A percentile compares a stretch with the other conserved stretches of the same genome.
phyloP scores from a whole-genome alignment of 1,140 invertebrate species.

The Sitodiplosis mosellana region DNA sequence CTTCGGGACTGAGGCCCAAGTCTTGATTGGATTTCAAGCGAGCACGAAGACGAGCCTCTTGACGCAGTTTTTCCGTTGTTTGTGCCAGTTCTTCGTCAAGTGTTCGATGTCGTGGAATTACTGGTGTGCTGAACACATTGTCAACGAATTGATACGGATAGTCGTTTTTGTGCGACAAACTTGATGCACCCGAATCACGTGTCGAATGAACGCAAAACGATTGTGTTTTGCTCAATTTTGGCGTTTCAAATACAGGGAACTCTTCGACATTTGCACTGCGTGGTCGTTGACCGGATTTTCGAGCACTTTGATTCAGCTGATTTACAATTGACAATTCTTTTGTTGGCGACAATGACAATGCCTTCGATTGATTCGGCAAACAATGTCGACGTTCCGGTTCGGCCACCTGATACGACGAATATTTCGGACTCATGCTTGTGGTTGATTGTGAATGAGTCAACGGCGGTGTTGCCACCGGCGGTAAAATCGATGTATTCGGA shows the following conservation, averaged over 20 bases:
- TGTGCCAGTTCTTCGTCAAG: conserved; percentile 27
- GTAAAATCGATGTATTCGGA: conserved; percentile 17
- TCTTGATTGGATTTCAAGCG: conserved; percentile 52
- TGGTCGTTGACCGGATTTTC: background rate
- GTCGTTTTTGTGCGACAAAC: too few relatives aligned
- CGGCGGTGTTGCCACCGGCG: conserved; percentile 10
- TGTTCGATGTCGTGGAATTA: conserved; percentile 28
- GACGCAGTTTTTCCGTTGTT: conserved; percentile 37
- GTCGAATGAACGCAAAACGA: conserved; percentile 1
- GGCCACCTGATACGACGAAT: too few relatives aligned
- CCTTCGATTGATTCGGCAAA: background rate
- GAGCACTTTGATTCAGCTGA: background rate
- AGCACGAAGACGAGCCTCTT: conserved; percentile 45
- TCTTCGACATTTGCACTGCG: background rate
- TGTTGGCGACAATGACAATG: background rate
- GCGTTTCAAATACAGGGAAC: background rate
- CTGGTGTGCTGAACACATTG: conserved; percentile 26
- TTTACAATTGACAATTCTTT: background rate
- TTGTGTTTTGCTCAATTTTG: conserved; percentile 2
- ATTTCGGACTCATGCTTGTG: too few relatives aligned
- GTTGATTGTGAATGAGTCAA: background rate
- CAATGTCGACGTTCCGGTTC: background rate
- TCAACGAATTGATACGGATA: background rate
- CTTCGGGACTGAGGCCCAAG: conserved; percentile 49
- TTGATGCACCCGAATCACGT: background rate